A percentile compares a stretch with the other conserved stretches of the same genome.
These are phyloP conservation scores for Propithecus coquereli DNA, from an alignment of 2,113 vertebrate species.

Conservation along the genomic window DNA sequence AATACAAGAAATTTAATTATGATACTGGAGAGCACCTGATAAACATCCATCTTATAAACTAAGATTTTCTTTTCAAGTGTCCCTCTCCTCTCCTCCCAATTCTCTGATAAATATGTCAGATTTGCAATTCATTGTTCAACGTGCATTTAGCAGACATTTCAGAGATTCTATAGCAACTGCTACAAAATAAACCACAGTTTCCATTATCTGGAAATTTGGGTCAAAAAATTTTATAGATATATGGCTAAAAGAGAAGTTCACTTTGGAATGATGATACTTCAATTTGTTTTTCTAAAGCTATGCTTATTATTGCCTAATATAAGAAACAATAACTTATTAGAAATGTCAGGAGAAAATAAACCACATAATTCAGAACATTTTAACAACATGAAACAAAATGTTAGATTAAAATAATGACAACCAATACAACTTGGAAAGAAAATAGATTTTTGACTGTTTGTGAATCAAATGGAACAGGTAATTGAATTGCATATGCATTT, in stretches of 20 bases:
- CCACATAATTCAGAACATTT: slow-evolving; percentile 1
- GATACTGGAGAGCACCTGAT: background rate
- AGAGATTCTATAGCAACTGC: background rate
- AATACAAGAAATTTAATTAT: background rate
- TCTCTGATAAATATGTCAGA: background rate
- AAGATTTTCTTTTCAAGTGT: background rate
- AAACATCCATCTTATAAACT: background rate
- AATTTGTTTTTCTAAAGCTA: background rate
- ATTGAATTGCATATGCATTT: background rate
- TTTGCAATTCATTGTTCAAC: background rate
- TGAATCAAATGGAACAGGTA: background rate
- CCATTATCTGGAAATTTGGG: background rate
- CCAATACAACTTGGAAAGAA: background rate
- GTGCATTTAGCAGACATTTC: background rate
- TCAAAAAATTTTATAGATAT: background rate
- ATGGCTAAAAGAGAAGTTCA: background rate
- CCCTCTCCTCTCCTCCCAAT: background rate
- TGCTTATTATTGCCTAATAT: background rate
- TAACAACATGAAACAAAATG: background rate
- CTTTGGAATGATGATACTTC: background rate
- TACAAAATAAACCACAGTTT: background rate
- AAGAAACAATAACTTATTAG: background rate
- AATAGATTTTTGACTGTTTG: background rate
- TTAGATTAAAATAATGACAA: background rate
- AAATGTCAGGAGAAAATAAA: slow-evolving; percentile 13